Evolutionary conservation across 2,797 vertebrate species (phyloP).

Genomic region (Microcaecilia unicolor): DNA sequence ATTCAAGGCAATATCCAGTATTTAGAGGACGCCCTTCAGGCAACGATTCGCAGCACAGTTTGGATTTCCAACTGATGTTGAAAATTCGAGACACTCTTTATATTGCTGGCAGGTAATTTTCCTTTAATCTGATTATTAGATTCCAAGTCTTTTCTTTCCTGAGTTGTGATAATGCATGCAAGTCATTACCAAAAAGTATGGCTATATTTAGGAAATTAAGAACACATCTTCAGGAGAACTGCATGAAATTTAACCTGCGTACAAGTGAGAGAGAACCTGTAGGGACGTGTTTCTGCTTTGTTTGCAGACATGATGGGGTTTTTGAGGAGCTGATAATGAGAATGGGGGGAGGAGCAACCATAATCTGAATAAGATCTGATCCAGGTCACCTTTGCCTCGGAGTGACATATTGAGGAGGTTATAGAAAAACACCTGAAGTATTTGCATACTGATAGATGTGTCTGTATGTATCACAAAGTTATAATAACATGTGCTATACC

Average conservation of each 20-base stretch:
- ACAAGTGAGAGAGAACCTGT: no score
- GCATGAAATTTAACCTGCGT: no score
- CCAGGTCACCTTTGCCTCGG: constrained; percentile 32
- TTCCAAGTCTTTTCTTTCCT: constrained; percentile 56
- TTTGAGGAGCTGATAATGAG: no score
- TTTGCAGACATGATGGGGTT: no score
- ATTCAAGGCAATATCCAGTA: constrained; percentile 91
- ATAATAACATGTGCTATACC: constrained; percentile 3
- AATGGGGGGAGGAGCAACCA: no score
- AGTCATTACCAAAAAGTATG: constrained; percentile 47
- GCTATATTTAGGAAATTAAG: background rate
- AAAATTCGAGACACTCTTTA: constrained; percentile 98
- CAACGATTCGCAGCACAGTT: constrained; percentile 95
- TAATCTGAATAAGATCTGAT: constrained; percentile 9
- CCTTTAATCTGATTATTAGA: constrained; percentile 60
- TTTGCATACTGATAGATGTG: constrained; percentile 2
- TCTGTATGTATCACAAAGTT: background rate
- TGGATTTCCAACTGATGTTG: constrained; percentile 98
- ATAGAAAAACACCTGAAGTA: constrained; percentile 21
- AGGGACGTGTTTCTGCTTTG: no score
- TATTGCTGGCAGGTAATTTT: constrained; percentile 95
- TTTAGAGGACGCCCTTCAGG: constrained; percentile 96
- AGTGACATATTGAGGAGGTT: constrained; percentile 19
- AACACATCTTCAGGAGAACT: no score
- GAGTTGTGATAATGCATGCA: constrained; percentile 45